Conservation (phyloP, 1,140 invertebrate species). For the Wiebesia pumilae region DNA sequence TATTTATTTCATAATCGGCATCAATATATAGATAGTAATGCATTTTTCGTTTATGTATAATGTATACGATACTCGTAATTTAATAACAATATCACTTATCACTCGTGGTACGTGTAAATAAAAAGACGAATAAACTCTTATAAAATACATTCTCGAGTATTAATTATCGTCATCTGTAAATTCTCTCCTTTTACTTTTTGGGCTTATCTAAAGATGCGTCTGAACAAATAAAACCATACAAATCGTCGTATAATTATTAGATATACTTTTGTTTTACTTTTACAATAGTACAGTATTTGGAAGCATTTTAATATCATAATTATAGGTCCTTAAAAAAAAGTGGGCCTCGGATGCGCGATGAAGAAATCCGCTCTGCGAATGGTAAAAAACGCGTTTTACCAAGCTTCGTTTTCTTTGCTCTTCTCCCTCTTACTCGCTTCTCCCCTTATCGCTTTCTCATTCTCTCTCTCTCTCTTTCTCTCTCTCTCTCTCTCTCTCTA, state of each 20-base stretch:
- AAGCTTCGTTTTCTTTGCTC: neutral
- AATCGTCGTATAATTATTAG: constrained; percentile 57
- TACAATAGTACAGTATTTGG: constrained; percentile 70
- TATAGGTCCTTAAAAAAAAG: constrained; percentile 54
- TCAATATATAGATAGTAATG: constrained; percentile 46
- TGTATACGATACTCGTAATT: constrained; percentile 61
- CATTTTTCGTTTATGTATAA: constrained; percentile 53
- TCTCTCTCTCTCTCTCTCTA: neutral
- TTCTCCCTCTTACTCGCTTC: neutral
- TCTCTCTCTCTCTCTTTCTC: neutral
- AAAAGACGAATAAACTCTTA: constrained; percentile 75
- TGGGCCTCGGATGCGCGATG: constrained; percentile 58
- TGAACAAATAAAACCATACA: constrained; percentile 72
- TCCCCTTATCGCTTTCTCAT: neutral
- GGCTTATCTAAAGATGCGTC: constrained; percentile 61
- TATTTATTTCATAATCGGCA: constrained; percentile 30
- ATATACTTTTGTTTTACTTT: constrained; percentile 53
- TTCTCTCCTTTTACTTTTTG: constrained; percentile 55
- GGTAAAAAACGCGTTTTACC: constrained; percentile 28
- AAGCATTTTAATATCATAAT: constrained; percentile 73
- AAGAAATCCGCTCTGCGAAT: constrained; percentile 38
- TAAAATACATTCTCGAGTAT: constrained; percentile 76
- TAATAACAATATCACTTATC: constrained; percentile 76
- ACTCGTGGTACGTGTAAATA: constrained; percentile 73
- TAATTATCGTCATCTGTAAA: constrained; percentile 70